phyloP scores from a whole-genome alignment of 2,888 invertebrate species.

The Matsumyia berberina region DNA sequence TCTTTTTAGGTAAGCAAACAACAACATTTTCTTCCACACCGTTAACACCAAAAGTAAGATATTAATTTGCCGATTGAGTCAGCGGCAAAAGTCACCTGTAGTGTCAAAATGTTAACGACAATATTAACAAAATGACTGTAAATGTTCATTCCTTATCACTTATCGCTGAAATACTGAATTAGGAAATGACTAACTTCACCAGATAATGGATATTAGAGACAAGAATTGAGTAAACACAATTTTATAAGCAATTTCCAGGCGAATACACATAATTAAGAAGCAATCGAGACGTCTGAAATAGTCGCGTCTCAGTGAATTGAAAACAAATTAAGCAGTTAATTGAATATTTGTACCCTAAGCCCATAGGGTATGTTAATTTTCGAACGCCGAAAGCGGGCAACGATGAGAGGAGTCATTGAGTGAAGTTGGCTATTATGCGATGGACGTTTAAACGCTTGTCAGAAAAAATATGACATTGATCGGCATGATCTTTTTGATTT shows the following conservation, averaged over 20 bases:
- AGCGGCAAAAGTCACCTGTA: background rate
- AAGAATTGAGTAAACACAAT: constrained; percentile 1
- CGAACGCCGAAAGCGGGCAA: background rate
- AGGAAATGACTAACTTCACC: constrained; percentile 30
- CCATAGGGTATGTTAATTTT: constrained; percentile 29
- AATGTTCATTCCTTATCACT: constrained; percentile 18
- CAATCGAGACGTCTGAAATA: constrained; percentile 1
- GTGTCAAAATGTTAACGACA: background rate
- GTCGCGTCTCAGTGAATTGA: background rate
- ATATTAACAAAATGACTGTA: background rate
- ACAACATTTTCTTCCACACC: background rate
- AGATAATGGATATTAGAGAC: background rate
- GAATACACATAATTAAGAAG: background rate
- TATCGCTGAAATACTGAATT: constrained; percentile 20
- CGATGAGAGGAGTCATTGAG: constrained; percentile 4
- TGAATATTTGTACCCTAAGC: constrained; percentile 6
- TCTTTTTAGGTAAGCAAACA: constrained; percentile 66
- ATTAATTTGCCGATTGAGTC: background rate
- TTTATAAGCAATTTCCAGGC: background rate
- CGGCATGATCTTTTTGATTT: background rate
- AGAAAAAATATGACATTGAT: constrained; percentile 28
- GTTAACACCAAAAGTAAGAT: background rate
- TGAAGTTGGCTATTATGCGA: constrained; percentile 7
- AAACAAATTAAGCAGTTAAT: constrained; percentile 25
- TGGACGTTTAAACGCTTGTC: constrained; percentile 11